Conservation (phyloP, 2,113 vertebrate species). For the Chaetodon trifascialis region DNA sequence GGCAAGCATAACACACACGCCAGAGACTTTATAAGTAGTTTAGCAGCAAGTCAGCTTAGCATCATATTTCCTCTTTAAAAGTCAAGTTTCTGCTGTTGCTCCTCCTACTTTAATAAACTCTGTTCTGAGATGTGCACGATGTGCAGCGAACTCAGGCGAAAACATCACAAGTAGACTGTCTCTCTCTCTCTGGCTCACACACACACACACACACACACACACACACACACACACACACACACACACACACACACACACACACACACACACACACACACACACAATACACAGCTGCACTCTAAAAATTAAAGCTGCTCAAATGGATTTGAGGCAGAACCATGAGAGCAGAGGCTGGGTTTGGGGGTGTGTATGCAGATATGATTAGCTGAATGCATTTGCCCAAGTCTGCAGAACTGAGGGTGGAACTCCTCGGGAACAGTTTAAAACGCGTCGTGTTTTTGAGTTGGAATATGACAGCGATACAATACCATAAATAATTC, state of each 20-base stretch:
- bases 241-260: constrained; percentile 30
- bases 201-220: constrained; percentile 32
- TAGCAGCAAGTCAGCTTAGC: constrained; percentile 66
- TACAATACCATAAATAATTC: constrained; percentile 45
- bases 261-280: constrained; percentile 27
- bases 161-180: constrained; percentile 10
- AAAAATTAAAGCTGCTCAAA: constrained; percentile 77
- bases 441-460: constrained; percentile 27
- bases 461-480: constrained; percentile 13
- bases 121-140: constrained; percentile 49
- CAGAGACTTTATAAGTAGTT: constrained; percentile 58
- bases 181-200: background rate
- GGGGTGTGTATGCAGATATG: constrained; percentile 61
- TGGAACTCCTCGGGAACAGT: constrained; percentile 49
- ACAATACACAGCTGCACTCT: constrained; percentile 57
- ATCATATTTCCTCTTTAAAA: constrained; percentile 65
- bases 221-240: constrained; percentile 31
- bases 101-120: constrained; percentile 70
- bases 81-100: constrained; percentile 61
- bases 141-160: constrained; percentile 29
- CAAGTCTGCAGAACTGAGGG: constrained; percentile 54
- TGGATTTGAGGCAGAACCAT: constrained; percentile 77
- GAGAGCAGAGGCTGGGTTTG: constrained; percentile 64
- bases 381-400: constrained; percentile 66
- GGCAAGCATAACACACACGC: constrained; percentile 35